Percentiles rank a stretch among this genome's conserved stretches.
Evolutionary conservation across 1,140 invertebrate species (phyloP).

Genomic region (Lanistes nyassanus): DNA sequence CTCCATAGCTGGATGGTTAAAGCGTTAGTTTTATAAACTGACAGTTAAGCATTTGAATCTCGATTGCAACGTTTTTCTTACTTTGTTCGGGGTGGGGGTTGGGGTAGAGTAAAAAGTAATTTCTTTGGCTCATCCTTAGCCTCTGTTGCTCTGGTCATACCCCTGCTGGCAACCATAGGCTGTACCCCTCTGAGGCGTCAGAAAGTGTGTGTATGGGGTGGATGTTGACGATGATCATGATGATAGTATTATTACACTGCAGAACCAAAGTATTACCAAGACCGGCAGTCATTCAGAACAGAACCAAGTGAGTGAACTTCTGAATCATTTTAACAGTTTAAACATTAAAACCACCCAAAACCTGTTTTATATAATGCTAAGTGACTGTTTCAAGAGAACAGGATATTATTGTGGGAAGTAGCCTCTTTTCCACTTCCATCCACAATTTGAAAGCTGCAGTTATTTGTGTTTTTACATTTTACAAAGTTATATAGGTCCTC

Average conservation of each 20-base stretch:
- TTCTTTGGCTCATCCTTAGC: background rate
- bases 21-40: background rate
- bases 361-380: background rate
- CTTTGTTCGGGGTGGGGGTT: no score
- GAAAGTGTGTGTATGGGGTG: background rate
- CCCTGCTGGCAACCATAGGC: no score
- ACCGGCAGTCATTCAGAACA: slow-evolving; percentile 84
- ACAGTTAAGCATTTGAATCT: background rate
- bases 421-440: background rate
- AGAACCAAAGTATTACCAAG: slow-evolving; percentile 77
- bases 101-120: background rate
- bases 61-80: no score
- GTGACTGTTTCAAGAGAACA: no score
- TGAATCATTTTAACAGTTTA: no score
- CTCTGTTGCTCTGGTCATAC: background rate
- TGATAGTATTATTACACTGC: slow-evolving; percentile 29
- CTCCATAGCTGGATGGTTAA: no score
- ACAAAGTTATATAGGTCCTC: background rate
- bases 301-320: slow-evolving; percentile 73
- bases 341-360: background rate
- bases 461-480: background rate
- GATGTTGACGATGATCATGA: background rate
- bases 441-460: background rate
- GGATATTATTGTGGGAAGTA: background rate
- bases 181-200: no score